Percentiles rank a stretch among this genome's conserved stretches.
phyloP scores from a whole-genome alignment of 2,113 vertebrate genomes.

The Leiothrix lutea region DNA sequence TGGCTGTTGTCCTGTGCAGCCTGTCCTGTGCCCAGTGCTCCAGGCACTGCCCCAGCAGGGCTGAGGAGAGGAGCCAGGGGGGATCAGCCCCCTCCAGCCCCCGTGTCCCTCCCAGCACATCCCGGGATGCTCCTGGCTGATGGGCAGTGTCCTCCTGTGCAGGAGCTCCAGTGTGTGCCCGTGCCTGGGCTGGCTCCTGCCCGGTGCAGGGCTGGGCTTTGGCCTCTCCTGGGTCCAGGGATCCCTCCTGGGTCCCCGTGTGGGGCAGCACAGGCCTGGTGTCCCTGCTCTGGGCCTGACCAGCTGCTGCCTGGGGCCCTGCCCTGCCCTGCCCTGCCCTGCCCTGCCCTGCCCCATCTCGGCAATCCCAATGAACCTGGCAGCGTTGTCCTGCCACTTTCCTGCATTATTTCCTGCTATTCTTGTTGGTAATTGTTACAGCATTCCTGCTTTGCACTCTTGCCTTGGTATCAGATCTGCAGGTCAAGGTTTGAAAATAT shows the following conservation, averaged over 20 bases:
- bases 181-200: background rate
- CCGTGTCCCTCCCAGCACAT: fast-evolving
- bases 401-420: background rate
- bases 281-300: fast-evolving
- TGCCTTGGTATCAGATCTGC: background rate
- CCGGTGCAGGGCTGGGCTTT: background rate
- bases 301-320: fast-evolving
- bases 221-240: background rate
- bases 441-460: background rate
- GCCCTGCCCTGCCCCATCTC: background rate
- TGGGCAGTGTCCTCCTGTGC: background rate
- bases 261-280: background rate
- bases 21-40: background rate
- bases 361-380: background rate
- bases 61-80: background rate
- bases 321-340: too few species aligned
- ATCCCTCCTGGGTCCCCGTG: background rate
- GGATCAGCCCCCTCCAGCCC: background rate
- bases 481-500: background rate
- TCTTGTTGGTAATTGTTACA: background rate
- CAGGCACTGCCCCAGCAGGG: background rate
- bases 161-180: background rate
- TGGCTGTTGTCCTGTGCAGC: background rate
- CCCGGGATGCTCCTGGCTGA: fast-evolving
- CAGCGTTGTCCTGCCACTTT: background rate